phyloP scores from a whole-genome alignment of 2,113 vertebrate genomes.

The Octodon degus region DNA sequence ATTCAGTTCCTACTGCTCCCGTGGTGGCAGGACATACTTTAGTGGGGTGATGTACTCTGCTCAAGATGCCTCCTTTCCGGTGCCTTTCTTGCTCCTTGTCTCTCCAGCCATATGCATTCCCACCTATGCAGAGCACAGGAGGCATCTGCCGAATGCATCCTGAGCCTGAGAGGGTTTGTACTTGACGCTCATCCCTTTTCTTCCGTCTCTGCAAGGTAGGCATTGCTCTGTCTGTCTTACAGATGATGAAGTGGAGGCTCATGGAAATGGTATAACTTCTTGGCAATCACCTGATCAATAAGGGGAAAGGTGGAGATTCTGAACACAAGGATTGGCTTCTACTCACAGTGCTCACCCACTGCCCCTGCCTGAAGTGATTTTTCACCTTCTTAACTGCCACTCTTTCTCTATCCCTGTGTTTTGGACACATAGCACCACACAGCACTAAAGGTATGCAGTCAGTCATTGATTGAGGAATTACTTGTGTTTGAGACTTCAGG shows the following conservation, averaged over 20 bases:
- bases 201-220: not conserved
- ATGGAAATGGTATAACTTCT: not conserved
- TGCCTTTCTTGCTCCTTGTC: not conserved
- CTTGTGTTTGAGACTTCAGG: not conserved
- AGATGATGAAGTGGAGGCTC: not conserved
- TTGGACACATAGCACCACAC: accelerated
- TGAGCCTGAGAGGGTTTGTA: not conserved
- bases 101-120: not conserved
- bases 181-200: not conserved
- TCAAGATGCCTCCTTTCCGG: not conserved
- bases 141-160: not conserved
- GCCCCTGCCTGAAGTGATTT: not conserved
- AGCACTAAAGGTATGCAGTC: not conserved
- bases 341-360: not conserved
- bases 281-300: not conserved
- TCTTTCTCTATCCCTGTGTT: too few relatives aligned
- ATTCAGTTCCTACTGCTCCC: not conserved
- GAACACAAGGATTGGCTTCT: not conserved
- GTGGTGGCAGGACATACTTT: not conserved
- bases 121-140: accelerated
- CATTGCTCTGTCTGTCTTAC: not conserved
- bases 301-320: not conserved
- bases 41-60: accelerated
- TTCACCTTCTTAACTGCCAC: not conserved
- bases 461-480: not conserved